Percentiles rank a stretch among this genome's conserved stretches.
phyloP scores from a whole-genome alignment of 2,113 vertebrate species.

The Notothenia rossii region DNA sequence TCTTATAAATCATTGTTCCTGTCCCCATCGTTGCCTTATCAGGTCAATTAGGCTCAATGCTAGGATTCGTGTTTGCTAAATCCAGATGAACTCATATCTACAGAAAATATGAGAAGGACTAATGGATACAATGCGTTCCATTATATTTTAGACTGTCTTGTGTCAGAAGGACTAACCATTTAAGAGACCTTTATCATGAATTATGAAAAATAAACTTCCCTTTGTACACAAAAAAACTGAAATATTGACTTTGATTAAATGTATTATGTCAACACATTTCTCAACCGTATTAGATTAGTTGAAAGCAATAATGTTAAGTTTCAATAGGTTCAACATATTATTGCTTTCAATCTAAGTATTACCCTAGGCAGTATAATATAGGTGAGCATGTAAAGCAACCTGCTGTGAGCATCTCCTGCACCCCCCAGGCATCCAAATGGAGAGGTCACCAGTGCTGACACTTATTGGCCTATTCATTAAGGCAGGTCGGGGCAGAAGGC shows the following conservation, averaged over 20 bases:
- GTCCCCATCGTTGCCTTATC: conserved; percentile 51
- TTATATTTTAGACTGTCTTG: conserved; percentile 59
- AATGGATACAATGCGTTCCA: conserved; percentile 64
- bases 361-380: background rate
- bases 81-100: conserved; percentile 74
- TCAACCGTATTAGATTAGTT: background rate
- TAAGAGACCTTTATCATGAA: conserved; percentile 34
- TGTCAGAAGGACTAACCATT: conserved; percentile 62
- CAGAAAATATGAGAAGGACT: conserved; percentile 71
- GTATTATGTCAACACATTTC: too few relatives aligned
- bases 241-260: too few relatives aligned
- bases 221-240: too few relatives aligned
- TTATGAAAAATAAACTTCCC: too few relatives aligned
- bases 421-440: conserved; percentile 5
- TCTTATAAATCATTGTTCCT: conserved; percentile 74
- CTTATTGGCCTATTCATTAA: conserved; percentile 74
- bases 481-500: conserved; percentile 59
- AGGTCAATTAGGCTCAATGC: conserved; percentile 71
- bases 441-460: conserved; percentile 50
- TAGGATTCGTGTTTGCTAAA: conserved; percentile 75
- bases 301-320: too few relatives aligned
- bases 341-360: too few relatives aligned
- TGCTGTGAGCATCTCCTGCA: conserved; percentile 28
- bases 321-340: too few relatives aligned
- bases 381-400: conserved; percentile 13